Evolutionary conservation across 1,140 invertebrate genomes (phyloP), one percentile per base, ranked within the genome.

Genomic region (Nasonia vitripennis): DNA sequence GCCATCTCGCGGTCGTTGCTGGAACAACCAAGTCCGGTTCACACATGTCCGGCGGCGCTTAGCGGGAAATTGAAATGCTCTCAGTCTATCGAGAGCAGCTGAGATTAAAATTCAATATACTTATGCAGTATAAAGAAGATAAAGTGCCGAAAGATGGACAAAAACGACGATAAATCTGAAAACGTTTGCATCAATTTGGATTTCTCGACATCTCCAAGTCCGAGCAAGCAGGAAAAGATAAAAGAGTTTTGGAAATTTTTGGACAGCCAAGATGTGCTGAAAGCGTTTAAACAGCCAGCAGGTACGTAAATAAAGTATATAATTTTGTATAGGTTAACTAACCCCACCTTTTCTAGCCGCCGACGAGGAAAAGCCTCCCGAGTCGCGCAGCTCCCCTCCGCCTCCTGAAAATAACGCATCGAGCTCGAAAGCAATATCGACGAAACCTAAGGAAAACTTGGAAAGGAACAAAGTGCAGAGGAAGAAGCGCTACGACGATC

Each of bases 221-320:
- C 20, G 3, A 88, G 86, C 55, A 83, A 87, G 51, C 74, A 79
- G 41, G n/a, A 51, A 0, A 91, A 91, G 67, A 83, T 88, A 0
- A 89, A 87, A 31, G 82, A 88, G 9, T 89, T 91, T 62, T 91
- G 90, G 90, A 87, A 88, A 17, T 90, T 87, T 37, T 27, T 90
- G 4, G 88, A 89, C 17, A 27, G 17, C 12, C 81, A 84, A 67
- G 45, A 70, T 23, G 34, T 51, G 2, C 68, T 89, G 17, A 74
- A 87, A 78, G 86, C 88, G 17, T 87, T 85, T 1, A 14, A 10
- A 11, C 4, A 78, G 0, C 7, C 17, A 14, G 37, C 48, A 74
- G 27, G 45, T 34, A 88, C 7, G 10, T 5, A n/a, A n/a, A 14
- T n/a, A 17, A 62, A 20, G 17, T 62, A 20, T 62, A 20, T 27